Conservation (phyloP, 2,797 vertebrate genomes). For the Chiropotes sagulatus region DNA sequence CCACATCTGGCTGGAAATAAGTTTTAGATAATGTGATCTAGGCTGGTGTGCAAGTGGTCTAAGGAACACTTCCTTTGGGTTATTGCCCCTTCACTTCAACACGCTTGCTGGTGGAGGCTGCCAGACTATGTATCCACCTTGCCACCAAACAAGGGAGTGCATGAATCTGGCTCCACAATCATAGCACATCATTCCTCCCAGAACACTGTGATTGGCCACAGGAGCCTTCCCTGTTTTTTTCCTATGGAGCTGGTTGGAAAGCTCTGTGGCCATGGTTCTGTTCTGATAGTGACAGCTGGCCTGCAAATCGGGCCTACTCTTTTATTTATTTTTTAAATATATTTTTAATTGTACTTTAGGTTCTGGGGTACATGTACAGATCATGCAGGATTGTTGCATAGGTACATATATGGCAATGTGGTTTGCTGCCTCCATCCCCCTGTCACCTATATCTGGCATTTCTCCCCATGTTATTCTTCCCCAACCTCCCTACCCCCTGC, state of each 20-base stretch:
- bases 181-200: rapidly evolving
- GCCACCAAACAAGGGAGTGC: background rate
- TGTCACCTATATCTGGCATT: too few species aligned
- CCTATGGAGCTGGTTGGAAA: background rate
- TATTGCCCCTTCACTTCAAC: background rate
- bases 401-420: too few species aligned
- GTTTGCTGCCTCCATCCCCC: too few species aligned
- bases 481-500: too few species aligned
- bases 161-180: background rate
- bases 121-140: background rate
- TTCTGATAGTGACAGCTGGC: background rate
- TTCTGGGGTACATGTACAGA: too few species aligned
- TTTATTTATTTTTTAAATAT: too few species aligned
- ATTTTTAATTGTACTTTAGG: too few species aligned
- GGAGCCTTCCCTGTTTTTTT: background rate
- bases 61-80: background rate
- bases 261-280: background rate
- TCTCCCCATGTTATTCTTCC: too few species aligned
- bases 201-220: background rate
- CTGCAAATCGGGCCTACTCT: background rate
- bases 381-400: too few species aligned
- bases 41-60: background rate
- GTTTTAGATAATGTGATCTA: background rate
- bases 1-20: background rate
- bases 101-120: background rate